Base-by-base conservation (phyloP, 2,888 invertebrate species). In the Acleris sparsana region DNA sequence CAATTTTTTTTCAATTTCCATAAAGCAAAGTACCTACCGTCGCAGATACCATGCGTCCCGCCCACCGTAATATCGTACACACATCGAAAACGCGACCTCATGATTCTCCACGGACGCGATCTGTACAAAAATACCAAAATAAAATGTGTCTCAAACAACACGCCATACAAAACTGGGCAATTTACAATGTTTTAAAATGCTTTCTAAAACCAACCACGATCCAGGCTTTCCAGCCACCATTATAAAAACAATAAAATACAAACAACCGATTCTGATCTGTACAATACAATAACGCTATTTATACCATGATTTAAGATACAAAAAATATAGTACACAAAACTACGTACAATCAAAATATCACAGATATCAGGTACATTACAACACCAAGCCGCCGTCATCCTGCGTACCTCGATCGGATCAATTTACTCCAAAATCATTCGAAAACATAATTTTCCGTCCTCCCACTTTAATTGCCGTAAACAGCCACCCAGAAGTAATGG, bases 281-380 rank as follows among this genome's bases (percentile, higher is more conserved):
- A 87, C 81, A 86, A 82, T 85, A 85, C 79, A 83, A 82, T 80
- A 80, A 74, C 72, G 70, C 69, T 74, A 67, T 52, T 62, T 62
- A 63, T 71, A 80, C 75, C 85, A 87, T 89, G 89, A 90, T 90
- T 88, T 84, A 77, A 60, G 80, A 79, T 82, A 78, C 68, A 82
- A 78, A 83, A 80, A 85, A 86, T 84, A 85, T 77, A 80, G 73
- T 82, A 85, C 73, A 84, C 80, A 87, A 88, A 88, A 78, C 76
- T 86, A 84, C 88, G 78, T 89, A 85, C 89, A 89, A 82, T 77
- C 71, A 80, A 85, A 85, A 85, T 88, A 89, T 87, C 85, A 88
- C 87, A 88, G 85, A 76, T 70, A 70, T 76, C 72, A 70, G 62
- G 64, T 63, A 65, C 71, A 59, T 52, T 64, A 69, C 67, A 64